Evolutionary conservation across 1,140 invertebrate genomes (phyloP).

Genomic region (Saxidomus purpurata): DNA sequence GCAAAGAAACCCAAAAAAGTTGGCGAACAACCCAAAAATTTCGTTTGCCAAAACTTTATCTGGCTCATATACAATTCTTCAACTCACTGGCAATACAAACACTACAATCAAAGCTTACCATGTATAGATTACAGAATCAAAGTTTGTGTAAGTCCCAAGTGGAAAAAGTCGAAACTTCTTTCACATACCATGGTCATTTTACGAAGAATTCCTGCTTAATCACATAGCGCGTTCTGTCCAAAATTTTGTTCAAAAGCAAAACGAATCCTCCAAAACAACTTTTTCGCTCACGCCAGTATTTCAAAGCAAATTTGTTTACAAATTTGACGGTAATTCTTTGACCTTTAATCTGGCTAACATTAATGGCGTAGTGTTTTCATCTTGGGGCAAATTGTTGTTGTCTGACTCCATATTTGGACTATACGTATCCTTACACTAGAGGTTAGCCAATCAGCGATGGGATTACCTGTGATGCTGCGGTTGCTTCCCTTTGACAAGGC

Average conservation of each 20-base stretch:
- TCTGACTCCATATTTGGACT: constrained; percentile 81
- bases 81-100: constrained; percentile 63
- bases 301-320: constrained; percentile 63
- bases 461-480: constrained; percentile 4
- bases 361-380: constrained; percentile 80
- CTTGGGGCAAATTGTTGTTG: constrained; percentile 80
- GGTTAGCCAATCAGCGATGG: constrained; percentile 58
- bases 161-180: constrained; percentile 62
- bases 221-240: constrained; percentile 30
- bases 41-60: constrained; percentile 67
- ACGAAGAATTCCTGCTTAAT: constrained; percentile 68
- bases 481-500: constrained; percentile 57
- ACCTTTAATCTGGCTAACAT: constrained; percentile 72
- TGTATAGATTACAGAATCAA: constrained; percentile 65
- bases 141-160: constrained; percentile 59
- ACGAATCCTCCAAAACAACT: constrained; percentile 65
- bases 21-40: constrained; percentile 65
- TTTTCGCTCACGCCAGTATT: constrained; percentile 55
- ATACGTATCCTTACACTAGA: constrained; percentile 61
- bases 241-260: constrained; percentile 1
- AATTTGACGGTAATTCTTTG: constrained; percentile 72
- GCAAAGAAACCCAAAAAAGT: constrained; percentile 62
- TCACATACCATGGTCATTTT: constrained; percentile 82
- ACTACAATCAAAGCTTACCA: constrained; percentile 61
- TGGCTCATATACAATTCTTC: constrained; percentile 62